phyloP scores from a whole-genome alignment of 2,797 vertebrate genomes.

The Anomalospiza imberbis region DNA sequence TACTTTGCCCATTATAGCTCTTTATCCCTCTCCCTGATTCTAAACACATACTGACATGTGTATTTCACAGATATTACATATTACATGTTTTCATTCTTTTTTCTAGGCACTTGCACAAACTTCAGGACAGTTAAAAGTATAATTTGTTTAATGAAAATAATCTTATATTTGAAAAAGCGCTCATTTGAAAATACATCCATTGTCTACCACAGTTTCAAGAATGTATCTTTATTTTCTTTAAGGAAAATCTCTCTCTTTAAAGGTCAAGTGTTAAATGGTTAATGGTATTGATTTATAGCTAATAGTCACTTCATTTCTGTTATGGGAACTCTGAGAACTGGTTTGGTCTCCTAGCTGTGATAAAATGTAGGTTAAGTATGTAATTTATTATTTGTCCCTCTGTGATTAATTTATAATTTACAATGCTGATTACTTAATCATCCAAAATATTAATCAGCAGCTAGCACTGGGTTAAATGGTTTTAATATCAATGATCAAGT shows the following conservation, averaged over 20 bases:
- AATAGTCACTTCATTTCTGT: slow-evolving; percentile 37
- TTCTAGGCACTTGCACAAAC: neutral
- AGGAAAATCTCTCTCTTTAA: slow-evolving; percentile 2
- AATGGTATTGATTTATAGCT: neutral
- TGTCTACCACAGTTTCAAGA: neutral
- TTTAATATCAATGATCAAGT: neutral
- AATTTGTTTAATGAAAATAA: neutral
- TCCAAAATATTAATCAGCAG: slow-evolving; percentile 37
- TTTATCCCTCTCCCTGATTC: neutral
- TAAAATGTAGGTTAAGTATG: slow-evolving; percentile 40
- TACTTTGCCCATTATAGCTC: neutral
- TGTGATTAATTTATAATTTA: slow-evolving; percentile 51
- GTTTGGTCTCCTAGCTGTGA: slow-evolving; percentile 5
- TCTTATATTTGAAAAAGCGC: neutral
- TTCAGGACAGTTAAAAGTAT: neutral
- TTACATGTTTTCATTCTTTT: neutral
- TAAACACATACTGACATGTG: neutral
- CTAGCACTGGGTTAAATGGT: neutral
- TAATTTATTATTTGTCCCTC: slow-evolving; percentile 25
- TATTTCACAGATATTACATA: neutral
- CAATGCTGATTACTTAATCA: slow-evolving; percentile 46
- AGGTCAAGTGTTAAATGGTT: slow-evolving; percentile 26
- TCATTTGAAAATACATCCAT: neutral
- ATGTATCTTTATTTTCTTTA: neutral
- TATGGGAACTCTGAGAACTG: slow-evolving; percentile 10